Evolutionary conservation across 2,113 vertebrate genomes (phyloP), one percentile per base, ranked within the genome.

Genomic region (Hippolais icterina): DNA sequence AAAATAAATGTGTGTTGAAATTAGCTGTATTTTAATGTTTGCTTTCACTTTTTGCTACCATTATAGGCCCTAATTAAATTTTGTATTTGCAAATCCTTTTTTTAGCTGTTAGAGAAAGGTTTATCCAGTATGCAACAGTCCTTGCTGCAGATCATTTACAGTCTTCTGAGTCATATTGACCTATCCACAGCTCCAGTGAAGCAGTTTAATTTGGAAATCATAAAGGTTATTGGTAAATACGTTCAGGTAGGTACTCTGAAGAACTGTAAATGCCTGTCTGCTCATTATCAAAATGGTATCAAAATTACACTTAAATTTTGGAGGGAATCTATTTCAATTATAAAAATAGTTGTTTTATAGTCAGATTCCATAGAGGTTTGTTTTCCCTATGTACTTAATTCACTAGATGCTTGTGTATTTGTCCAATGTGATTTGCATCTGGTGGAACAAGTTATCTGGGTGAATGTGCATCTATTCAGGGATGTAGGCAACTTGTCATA

Each of bases 201-300:
- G 88, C 99, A 99, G 97, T 99, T 99, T 96, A 99, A 99, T 96
- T 98, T 99, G 96, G 99, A 99, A 95, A 99, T 99, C 97, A 99
- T 99, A 98, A 99, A 99, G 97, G 98, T 99, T 74, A 99, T 99
- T 86, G 99, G 99, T 79, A 99, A 99, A 98, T 99, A 99, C 46
- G 99, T 99, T 49, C 99, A 99, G 99, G 99, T 99, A 61, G 94
- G 99, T 85, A 54, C 44, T 79, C 35, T 63, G 76, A 88, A 82
- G 76, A 92, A 53, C 50, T 47, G 4, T 33, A 37, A 75, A 95
- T 83, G 10, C 24, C 23, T 90, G 44, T 88, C 21, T 78, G 12
- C 29, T 75, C 81, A 39, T 68, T 87, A 22, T 54, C 24, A 35
- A 78, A 85, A 35, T 74, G 18, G 13, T 63, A 39, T n/a, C 60